Conservation (phyloP, 2,888 invertebrate genomes). For the Halictus ligatus region DNA sequence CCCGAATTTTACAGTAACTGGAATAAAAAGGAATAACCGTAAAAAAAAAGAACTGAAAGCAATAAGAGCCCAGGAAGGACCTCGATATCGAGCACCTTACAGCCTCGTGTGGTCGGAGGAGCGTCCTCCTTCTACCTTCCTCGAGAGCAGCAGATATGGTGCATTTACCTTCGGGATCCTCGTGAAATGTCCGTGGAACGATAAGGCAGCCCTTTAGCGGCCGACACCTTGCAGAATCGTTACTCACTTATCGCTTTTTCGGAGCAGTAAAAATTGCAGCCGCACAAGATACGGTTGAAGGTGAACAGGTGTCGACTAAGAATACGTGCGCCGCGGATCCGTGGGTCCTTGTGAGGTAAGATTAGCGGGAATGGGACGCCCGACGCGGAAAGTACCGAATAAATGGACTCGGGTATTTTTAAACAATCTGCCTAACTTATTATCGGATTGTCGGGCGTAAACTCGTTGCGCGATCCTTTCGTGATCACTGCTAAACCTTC, state of each 20-base stretch:
- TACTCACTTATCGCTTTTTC: constrained; percentile 48
- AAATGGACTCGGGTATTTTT: neutral
- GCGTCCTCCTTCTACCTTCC: neutral
- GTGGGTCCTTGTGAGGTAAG: neutral
- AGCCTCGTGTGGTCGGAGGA: neutral
- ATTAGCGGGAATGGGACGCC: neutral
- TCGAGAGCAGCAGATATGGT: constrained; percentile 1
- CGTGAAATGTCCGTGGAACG: constrained; percentile 38
- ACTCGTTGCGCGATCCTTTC: neutral
- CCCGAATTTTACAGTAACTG: neutral
- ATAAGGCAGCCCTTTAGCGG: constrained; percentile 55
- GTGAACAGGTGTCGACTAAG: constrained; percentile 52
- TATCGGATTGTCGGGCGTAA: neutral
- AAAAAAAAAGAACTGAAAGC: neutral
- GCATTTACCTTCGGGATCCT: constrained; percentile 38
- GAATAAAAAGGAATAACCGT: constrained; percentile 8
- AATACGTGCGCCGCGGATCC: constrained; percentile 4
- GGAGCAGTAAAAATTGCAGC: constrained; percentile 37
- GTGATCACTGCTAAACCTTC: neutral
- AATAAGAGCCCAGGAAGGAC: neutral
- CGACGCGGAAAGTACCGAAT: neutral
- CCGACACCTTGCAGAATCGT: constrained; percentile 50
- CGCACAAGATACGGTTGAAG: constrained; percentile 44
- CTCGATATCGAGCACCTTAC: constrained; percentile 6
- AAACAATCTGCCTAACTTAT: neutral